These are phyloP conservation scores for Dendrocopos noguchii DNA, from an alignment of 2,113 vertebrate genomes.

Conservation along the genomic window DNA sequence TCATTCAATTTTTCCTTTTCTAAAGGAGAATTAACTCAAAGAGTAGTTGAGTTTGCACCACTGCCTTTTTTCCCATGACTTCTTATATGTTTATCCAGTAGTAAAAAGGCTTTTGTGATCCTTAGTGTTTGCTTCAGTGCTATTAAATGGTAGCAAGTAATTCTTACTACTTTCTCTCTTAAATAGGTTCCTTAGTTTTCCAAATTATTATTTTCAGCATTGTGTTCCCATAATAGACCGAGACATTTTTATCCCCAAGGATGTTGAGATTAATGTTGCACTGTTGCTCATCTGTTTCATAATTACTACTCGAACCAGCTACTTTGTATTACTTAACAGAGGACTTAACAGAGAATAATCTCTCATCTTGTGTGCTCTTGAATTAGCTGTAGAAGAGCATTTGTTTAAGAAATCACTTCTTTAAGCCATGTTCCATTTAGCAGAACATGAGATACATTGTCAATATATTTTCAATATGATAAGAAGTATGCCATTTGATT, in stretches of 20 bases:
- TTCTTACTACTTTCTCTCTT: neutral
- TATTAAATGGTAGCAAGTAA: neutral
- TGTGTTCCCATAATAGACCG: neutral
- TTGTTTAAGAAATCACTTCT: slow-evolving; percentile 61
- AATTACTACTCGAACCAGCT: slow-evolving; percentile 61
- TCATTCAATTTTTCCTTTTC: neutral
- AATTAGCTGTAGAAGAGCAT: slow-evolving; percentile 65
- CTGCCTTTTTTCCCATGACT: neutral
- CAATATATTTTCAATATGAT: neutral
- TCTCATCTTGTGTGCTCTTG: slow-evolving; percentile 51
- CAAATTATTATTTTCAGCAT: neutral
- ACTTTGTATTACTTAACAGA: slow-evolving; percentile 42
- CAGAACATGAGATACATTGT: neutral
- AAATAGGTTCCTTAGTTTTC: slow-evolving; percentile 13
- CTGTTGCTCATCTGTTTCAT: slow-evolving; percentile 41
- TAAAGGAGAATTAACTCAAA: neutral
- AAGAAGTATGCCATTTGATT: neutral
- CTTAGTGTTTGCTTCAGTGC: neutral
- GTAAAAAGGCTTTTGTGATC: neutral
- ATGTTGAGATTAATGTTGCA: slow-evolving; percentile 26
- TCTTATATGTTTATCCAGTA: neutral
- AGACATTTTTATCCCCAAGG: neutral
- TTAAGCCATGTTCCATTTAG: slow-evolving; percentile 52
- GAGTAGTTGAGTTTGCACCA: neutral
- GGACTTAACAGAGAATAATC: slow-evolving; percentile 61